phyloP scores from a whole-genome alignment of 2,888 invertebrate species.

The Balanococcus diminutus region DNA sequence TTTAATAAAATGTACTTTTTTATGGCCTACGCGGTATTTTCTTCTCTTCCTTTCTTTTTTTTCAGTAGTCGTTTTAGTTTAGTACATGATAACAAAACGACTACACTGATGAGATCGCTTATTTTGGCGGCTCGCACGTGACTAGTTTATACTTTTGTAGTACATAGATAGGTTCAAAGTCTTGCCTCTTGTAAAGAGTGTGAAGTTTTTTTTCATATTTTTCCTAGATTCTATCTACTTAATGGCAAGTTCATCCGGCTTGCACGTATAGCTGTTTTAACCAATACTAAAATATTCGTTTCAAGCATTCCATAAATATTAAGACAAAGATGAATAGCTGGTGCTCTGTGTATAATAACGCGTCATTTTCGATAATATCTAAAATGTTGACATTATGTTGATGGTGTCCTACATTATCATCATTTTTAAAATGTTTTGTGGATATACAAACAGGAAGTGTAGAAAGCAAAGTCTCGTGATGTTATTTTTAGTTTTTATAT shows the following conservation, averaged over 20 bases:
- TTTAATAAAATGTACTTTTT: not conserved
- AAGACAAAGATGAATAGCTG: constrained; percentile 20
- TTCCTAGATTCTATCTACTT: not conserved
- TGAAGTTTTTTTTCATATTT: not conserved
- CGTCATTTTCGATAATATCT: constrained; percentile 1
- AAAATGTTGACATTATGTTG: not conserved
- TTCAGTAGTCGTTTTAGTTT: not conserved
- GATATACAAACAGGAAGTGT: not conserved
- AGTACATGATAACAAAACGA: not conserved
- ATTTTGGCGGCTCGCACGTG: not conserved
- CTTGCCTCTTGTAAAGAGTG: not conserved
- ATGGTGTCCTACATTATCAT: not conserved
- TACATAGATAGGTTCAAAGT: not conserved
- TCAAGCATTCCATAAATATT: not conserved
- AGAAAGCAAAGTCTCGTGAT: not conserved
- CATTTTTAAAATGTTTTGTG: not conserved
- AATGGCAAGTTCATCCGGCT: not conserved
- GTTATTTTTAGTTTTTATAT: not conserved
- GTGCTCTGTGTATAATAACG: not conserved
- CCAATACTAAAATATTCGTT: not conserved
- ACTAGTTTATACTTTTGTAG: not conserved
- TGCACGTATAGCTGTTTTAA: not conserved
- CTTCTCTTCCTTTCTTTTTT: not conserved
- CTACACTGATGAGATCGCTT: not conserved
- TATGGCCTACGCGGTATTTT: not conserved